Evolutionary conservation across 1,140 invertebrate genomes (phyloP), one percentile per base, ranked within the genome.

Genomic region (Hylyphantes graminicola): DNA sequence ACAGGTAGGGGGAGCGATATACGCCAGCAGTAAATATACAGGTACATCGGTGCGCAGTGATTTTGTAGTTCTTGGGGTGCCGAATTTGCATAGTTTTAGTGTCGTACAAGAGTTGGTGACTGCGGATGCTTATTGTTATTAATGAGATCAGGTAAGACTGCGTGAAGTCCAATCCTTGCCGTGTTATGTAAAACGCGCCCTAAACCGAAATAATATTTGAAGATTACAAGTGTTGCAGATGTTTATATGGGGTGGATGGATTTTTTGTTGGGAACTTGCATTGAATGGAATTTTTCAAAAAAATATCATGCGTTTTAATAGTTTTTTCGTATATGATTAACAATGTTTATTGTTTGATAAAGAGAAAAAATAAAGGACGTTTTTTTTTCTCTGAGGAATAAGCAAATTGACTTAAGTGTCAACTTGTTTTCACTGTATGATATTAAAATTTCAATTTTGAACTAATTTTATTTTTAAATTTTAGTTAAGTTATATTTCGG

Each of bases 111-210:
- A 63, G 54, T 17, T 54, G 9, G 12, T 70, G 54, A 54, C 50
- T 51, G 11, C 48, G 53, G 17, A 73, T n/a, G 10, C 48, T 76
- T 63, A 63, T 76, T 76, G 64, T 63, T 76, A 76, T 76, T 76
- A 63, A 76, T 76, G 74, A 76, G 74, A 76, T 76, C 64, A 76
- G 13, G 53, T 51, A 17, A 76, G 64, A 50, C 13, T 50, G 57
- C 11, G 11, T 17, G 57, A 61, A 63, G 61, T 48, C 15, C 64
- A 50, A 9, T 51, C 68, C 50, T 12, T 70, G 17, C 21, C 54
- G 51, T 17, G 12, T 13, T 70, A 70, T 70, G 68, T 70, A 53
- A 70, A 70, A 53, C 48, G 54, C 54, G 68, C 51, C 68, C 53
- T 70, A 70, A 70, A 17, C 3, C 17, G 74, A 63, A 15, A 53